Conservation (phyloP, 2,113 vertebrate genomes). For the Tiliqua scincoides region DNA sequence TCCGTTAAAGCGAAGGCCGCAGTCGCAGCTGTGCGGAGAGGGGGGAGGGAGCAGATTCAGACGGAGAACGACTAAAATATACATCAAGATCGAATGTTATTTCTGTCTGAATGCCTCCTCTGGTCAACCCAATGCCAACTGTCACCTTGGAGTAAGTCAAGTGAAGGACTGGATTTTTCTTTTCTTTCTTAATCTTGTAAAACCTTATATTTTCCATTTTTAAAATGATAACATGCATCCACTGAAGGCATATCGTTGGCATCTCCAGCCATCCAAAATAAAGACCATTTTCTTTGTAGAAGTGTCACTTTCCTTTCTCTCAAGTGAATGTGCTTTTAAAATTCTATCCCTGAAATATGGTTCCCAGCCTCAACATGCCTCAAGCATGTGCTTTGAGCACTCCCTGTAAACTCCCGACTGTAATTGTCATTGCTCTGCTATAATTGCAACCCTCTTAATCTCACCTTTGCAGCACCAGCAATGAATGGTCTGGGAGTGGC, state of each 20-base stretch:
- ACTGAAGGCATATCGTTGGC: background rate
- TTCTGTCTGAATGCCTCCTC: background rate
- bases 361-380: background rate
- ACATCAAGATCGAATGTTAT: background rate
- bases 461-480: background rate
- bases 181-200: background rate
- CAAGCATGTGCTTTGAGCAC: background rate
- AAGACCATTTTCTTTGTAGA: background rate
- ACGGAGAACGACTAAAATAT: background rate
- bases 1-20: background rate
- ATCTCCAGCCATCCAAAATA: background rate
- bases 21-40: background rate
- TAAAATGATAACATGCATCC: too few relatives aligned
- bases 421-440: background rate
- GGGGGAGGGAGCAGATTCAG: accelerated
- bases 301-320: background rate
- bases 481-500: background rate
- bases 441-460: background rate
- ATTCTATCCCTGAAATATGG: background rate
- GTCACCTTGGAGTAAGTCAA: background rate
- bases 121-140: background rate
- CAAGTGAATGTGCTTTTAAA: background rate
- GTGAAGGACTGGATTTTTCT: background rate
- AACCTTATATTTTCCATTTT: background rate
- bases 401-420: too few relatives aligned